A percentile compares a stretch with the other conserved stretches of the same genome.
Evolutionary conservation across 2,797 vertebrate genomes (phyloP).

Genomic region (Cichlasoma orientale): DNA sequence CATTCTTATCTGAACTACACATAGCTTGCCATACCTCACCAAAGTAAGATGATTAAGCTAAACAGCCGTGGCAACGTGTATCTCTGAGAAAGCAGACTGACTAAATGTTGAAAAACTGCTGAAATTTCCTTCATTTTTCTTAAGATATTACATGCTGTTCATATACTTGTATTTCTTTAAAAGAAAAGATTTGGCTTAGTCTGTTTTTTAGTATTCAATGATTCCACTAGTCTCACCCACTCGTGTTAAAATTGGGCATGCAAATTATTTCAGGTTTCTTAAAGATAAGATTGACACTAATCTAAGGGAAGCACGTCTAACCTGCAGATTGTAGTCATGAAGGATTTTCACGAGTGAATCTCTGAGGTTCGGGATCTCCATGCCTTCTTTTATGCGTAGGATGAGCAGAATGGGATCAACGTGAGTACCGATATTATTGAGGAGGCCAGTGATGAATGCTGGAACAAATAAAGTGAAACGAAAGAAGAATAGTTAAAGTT

Average conservation of each 20-base stretch:
- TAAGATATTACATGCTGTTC: neutral
- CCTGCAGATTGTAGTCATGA: slow-evolving; percentile 98
- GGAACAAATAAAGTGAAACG: neutral
- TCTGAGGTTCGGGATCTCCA: slow-evolving; percentile 98
- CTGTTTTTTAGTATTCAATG: neutral
- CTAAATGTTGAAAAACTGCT: neutral
- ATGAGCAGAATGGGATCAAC: slow-evolving; percentile 98
- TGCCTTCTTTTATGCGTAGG: slow-evolving; percentile 96
- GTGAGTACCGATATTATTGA: slow-evolving; percentile 98
- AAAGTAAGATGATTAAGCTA: neutral
- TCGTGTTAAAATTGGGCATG: neutral
- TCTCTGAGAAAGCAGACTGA: neutral
- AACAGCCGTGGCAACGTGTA: neutral
- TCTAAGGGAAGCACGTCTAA: slow-evolving; percentile 44
- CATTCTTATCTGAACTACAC: neutral
- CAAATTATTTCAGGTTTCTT: neutral
- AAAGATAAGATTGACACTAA: neutral
- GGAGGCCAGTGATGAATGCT: slow-evolving; percentile 98
- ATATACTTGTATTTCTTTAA: neutral
- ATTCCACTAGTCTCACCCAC: neutral
- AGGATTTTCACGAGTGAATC: slow-evolving; percentile 98
- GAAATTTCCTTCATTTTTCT: neutral
- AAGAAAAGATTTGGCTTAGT: neutral
- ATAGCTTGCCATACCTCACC: neutral
- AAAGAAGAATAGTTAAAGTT: neutral